Conservation (phyloP, 2,888 invertebrate genomes). For the Thecophora atra region DNA sequence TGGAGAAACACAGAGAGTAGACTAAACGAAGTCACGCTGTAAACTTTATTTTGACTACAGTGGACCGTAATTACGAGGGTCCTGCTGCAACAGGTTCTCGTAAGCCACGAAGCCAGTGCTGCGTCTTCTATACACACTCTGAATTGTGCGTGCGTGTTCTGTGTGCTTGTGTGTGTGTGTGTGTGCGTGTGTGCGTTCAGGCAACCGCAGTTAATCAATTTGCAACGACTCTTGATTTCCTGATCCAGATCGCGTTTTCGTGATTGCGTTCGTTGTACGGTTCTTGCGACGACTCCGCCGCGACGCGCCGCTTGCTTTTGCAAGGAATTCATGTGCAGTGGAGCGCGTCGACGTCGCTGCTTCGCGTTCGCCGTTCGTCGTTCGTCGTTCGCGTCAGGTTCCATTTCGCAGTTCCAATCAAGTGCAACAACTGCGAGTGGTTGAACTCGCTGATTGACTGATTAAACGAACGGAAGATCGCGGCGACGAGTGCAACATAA, state of each 20-base stretch:
- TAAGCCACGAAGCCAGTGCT: no score
- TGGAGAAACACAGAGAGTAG: no score
- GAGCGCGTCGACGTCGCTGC: background rate
- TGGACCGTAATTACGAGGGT: no score
- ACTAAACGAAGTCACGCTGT: no score
- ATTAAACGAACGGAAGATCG: conserved; percentile 15
- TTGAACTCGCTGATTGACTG: conserved; percentile 27
- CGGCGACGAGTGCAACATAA: conserved; percentile 5
- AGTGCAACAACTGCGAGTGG: conserved; percentile 22
- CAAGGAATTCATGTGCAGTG: background rate
- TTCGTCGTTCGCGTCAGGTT: conserved; percentile 15
- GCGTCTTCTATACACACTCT: no score
- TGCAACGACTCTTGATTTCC: conserved; percentile 65
- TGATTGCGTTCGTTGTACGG: conserved; percentile 34
- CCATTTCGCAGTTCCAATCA: conserved; percentile 16
- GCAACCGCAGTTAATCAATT: conserved; percentile 61
- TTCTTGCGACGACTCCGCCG: background rate
- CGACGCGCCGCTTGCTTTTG: background rate
- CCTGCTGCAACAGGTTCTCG: no score
- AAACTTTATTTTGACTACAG: no score
- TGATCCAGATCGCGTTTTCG: conserved; percentile 60
- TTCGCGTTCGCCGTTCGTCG: background rate
- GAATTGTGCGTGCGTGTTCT: background rate
- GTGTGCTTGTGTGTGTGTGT: background rate
- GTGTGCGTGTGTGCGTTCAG: conserved; percentile 23